Evolutionary conservation across 2,888 invertebrate genomes (phyloP).

Genomic region (Melanostoma scalare): DNA sequence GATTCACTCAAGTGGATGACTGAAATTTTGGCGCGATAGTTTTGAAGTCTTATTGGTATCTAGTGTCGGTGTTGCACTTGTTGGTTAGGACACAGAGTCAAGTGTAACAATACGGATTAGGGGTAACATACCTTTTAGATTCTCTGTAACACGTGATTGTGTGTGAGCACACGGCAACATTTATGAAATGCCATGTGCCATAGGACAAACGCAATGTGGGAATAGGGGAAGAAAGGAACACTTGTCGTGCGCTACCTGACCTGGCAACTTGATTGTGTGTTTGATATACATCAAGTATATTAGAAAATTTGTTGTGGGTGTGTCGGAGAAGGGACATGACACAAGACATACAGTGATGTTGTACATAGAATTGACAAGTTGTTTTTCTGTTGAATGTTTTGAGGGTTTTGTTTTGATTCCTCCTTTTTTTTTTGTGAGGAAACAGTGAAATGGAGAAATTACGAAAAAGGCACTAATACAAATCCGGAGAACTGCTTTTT

Average conservation of each 20-base stretch:
- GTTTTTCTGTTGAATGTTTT: slow-evolving; percentile 19
- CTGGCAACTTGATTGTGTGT: slow-evolving; percentile 8
- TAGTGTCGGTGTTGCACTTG: slow-evolving; percentile 13
- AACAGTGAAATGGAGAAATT: slow-evolving; percentile 14
- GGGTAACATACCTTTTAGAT: slow-evolving; percentile 6
- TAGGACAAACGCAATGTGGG: slow-evolving; percentile 6
- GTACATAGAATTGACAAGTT: slow-evolving; percentile 34
- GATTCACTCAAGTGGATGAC: slow-evolving; percentile 53
- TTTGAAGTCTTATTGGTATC: slow-evolving; percentile 20
- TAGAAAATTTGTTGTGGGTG: slow-evolving; percentile 44
- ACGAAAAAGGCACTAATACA: slow-evolving; percentile 32
- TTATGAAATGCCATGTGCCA: slow-evolving; percentile 32
- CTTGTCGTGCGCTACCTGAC: slow-evolving; percentile 65
- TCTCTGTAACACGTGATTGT: slow-evolving; percentile 21
- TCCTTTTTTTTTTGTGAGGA: slow-evolving; percentile 11
- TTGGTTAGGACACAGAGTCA: slow-evolving; percentile 8
- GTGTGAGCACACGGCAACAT: slow-evolving; percentile 10
- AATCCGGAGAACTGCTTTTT: neutral
- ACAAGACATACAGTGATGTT: neutral
- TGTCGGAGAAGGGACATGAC: slow-evolving; percentile 53
- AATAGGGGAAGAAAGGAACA: slow-evolving; percentile 34
- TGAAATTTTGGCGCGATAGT: slow-evolving; percentile 26
- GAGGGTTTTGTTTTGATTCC: slow-evolving; percentile 65
- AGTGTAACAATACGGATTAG: slow-evolving; percentile 20
- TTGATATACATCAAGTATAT: neutral